Evolutionary conservation across 2,797 vertebrate species (phyloP), one percentile per base, ranked within the genome.

Genomic region (Mormyrus proboscirostris): DNA sequence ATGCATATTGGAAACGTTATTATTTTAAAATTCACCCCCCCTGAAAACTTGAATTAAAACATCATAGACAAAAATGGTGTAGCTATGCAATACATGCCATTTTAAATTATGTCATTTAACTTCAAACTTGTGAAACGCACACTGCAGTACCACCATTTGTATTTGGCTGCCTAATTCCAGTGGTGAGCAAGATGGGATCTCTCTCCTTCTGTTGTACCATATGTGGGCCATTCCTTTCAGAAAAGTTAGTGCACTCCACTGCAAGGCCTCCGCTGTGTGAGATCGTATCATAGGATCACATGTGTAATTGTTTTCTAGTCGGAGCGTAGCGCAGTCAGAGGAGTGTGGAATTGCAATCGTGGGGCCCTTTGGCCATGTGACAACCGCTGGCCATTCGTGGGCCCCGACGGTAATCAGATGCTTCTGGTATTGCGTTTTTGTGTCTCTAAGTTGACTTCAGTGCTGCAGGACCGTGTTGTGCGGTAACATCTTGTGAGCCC

Each of bases 401-500:
- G 84, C 29, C 55, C 57, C 8, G 19, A 25, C 65, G 38, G 16
- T 55, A 9, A 16, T 83, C 16, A 0, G 79, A 49, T 4, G 65
- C 16, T 33, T 2, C 55, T 83, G 33, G 41, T 73, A 88, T 85
- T n/a, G 12, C 12, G 79, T 44, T 16, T 49, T 85, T 65, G 51
- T 86, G 62, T 69, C 29, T 69, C 29, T 69, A 69, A 69, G 65
- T 29, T 69, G 62, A 3, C 62, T 65, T 65, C 62, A 65, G 9
- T 25, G 22, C 14, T n/a, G 86, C 53, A 88, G 49, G 12, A 29
- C 12, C 3, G 10, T 8, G 22, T 50, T 22, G 19, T 84, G 47
- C 1, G 2, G 79, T 82, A 88, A 86, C 59, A 88, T 88, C 89
- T 89, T 87, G 41, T 50, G 89, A 83, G 55, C 79, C 69, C 38